Evolutionary conservation across 2,113 vertebrate species (phyloP).

Genomic region (Psephotus haematonotus): DNA sequence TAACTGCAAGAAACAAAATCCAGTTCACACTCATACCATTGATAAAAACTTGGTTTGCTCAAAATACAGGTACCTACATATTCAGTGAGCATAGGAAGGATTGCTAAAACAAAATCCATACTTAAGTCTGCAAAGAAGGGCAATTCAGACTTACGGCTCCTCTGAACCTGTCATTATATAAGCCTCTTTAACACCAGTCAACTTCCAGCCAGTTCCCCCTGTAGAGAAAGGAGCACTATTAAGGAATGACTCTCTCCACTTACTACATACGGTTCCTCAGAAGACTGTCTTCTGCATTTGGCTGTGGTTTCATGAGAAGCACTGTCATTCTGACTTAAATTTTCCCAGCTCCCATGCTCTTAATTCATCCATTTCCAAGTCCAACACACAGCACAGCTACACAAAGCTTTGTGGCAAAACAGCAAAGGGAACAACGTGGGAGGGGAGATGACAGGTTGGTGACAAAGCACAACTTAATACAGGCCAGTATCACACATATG

Average conservation of each 20-base stretch:
- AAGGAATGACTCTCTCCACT: not conserved
- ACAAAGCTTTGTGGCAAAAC: not conserved
- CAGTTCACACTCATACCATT: not conserved
- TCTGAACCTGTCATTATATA: not conserved
- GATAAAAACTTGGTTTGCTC: not conserved
- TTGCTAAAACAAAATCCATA: not conserved
- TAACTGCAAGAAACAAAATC: not conserved
- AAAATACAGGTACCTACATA: not conserved
- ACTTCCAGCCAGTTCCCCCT: not conserved
- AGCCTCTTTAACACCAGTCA: not conserved
- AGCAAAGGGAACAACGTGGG: not conserved
- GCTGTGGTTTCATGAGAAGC: not conserved
- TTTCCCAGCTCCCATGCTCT: not conserved
- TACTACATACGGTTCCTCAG: not conserved
- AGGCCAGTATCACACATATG: not conserved
- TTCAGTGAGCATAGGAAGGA: not conserved
- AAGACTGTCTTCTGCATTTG: not conserved
- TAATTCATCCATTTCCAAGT: not conserved
- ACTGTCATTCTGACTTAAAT: not conserved
- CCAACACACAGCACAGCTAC: not conserved
- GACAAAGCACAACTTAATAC: not conserved
- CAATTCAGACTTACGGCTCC: not conserved
- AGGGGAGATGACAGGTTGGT: not conserved
- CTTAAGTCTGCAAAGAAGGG: not conserved
- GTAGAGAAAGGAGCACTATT: not conserved